Evolutionary conservation across 92 coral and sea anemone species (phyloP).

Genomic region (Paramuricea clavata): DNA sequence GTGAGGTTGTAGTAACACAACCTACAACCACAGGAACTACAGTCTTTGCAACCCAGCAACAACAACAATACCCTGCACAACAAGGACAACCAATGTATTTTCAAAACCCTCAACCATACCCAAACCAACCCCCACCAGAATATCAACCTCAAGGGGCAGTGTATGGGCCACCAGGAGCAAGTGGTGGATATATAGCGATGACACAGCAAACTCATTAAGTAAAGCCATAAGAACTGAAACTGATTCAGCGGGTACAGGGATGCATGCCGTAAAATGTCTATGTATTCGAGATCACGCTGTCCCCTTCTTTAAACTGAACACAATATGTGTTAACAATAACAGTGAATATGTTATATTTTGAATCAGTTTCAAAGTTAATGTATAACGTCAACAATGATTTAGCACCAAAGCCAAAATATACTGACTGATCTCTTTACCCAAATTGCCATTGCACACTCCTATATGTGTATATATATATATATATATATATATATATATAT

Average conservation of each 20-base stretch:
- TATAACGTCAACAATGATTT: too few species aligned
- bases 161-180: neutral
- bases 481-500: too few species aligned
- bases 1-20: neutral
- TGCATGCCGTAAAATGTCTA: too few species aligned
- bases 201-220: neutral
- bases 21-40: neutral
- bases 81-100: conserved; percentile 5
- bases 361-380: too few species aligned
- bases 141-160: neutral
- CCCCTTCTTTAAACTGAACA: too few species aligned
- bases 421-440: too few species aligned
- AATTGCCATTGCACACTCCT: too few species aligned
- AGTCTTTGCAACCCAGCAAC: neutral
- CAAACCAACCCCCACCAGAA: neutral
- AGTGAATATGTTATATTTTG: too few species aligned
- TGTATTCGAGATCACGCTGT: too few species aligned
- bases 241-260: neutral
- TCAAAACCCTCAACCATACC: neutral
- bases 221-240: neutral
- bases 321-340: too few species aligned
- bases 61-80: neutral
- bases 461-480: too few species aligned
- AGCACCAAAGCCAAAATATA: too few species aligned
- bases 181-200: neutral